Base-by-base conservation (phyloP, 35 echinoderm and acorn worm species). In the Patiria miniata region DNA sequence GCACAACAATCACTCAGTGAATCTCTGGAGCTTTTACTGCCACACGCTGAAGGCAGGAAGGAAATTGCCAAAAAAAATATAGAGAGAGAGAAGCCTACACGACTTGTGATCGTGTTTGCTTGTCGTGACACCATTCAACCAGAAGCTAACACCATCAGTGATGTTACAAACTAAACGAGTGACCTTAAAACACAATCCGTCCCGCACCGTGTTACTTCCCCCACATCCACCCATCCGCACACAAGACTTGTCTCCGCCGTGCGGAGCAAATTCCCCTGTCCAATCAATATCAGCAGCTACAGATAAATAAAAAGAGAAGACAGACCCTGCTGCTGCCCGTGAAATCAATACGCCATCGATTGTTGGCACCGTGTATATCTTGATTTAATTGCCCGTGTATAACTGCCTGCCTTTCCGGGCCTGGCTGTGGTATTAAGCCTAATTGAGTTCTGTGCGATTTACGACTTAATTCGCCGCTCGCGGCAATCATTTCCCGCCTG, bases 381-480 rank as follows among this genome's bases (percentile, higher is more conserved):
- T 73, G 65, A 73, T 73, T 73, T 73, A 73, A 73, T 73, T 73
- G 65, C 65, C 65, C 65, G 65, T 73, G 65, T 73, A 73, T 73
- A 73, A 73, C 65, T 32, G 65, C 22, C 65, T 73, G 65, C 29
- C 65, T 73, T 73, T 73, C 65, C 65, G 65, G 65, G 65, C 65
- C 26, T 73, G 19, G 29, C 65, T 23, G 65, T 34, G 23, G 65
- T 73, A 73, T 73, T 73, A 73, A 36, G 65, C 26, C 42, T 73
- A 73, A 73, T 73, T 73, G 65, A 73, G 65, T 73, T 73, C 65
- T 36, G 65, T 73, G 65, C 65, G 65, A 73, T 73, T 73, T 73
- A 73, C 65, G 65, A 73, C 65, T 73, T 73, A 73, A 73, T 32
- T 73, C 65, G 19, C 65, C 26, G 65, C 65, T 73, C 65, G 65